Conservation (phyloP, 2,888 invertebrate species). For the Ectemnius cavifrons region DNA sequence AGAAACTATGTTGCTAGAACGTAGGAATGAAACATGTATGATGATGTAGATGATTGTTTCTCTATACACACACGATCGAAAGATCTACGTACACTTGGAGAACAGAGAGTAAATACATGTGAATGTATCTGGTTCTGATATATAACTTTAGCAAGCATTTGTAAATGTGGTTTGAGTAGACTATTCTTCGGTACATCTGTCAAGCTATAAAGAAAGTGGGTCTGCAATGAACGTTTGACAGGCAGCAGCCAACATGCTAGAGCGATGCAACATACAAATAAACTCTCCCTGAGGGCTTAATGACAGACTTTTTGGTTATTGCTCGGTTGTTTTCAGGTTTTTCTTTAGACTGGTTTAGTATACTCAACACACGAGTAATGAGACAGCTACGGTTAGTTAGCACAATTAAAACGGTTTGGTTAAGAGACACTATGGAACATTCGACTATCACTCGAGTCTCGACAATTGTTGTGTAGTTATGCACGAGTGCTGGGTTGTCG, state of each 20-base stretch:
- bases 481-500: constrained; percentile 1
- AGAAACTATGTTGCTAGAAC: constrained; percentile 51
- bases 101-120: constrained; percentile 48
- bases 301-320: constrained; percentile 57
- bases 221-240: constrained; percentile 70
- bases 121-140: constrained; percentile 50
- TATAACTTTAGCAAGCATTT: constrained; percentile 60
- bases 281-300: constrained; percentile 59
- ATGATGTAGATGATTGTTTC: constrained; percentile 61
- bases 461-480: background rate
- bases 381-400: constrained; percentile 56
- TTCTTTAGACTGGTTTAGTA: constrained; percentile 48
- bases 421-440: constrained; percentile 23
- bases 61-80: constrained; percentile 46
- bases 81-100: constrained; percentile 46
- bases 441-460: constrained; percentile 19
- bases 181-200: constrained; percentile 53
- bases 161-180: constrained; percentile 38
- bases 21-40: constrained; percentile 63
- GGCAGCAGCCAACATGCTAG: constrained; percentile 77
- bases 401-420: constrained; percentile 50
- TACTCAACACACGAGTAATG: constrained; percentile 50
- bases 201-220: constrained; percentile 64
- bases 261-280: constrained; percentile 74
- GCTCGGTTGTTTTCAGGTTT: constrained; percentile 18